Conservation (phyloP, 2,888 invertebrate genomes). For the Lamproptera curius region DNA sequence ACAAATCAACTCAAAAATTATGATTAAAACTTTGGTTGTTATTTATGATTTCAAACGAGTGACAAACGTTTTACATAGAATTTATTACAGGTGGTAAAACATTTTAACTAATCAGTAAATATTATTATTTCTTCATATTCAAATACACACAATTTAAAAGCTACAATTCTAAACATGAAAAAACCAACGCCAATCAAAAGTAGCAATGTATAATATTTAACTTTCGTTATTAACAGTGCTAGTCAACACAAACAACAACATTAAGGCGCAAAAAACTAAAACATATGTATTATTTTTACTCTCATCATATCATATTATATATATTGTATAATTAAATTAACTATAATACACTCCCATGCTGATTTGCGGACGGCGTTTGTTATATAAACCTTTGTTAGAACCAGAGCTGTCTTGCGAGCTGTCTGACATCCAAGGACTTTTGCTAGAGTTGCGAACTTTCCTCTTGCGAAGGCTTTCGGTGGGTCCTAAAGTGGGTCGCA, state of each 20-base stretch:
- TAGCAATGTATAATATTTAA: no score
- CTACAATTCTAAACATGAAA: background rate
- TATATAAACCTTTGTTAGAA: slow-evolving; percentile 57
- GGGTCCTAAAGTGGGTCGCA: slow-evolving; percentile 82
- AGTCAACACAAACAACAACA: background rate
- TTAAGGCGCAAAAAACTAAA: background rate
- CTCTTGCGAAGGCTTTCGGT: slow-evolving; percentile 83
- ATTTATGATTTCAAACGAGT: background rate
- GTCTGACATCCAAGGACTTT: slow-evolving; percentile 71
- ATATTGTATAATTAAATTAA: slow-evolving; percentile 25
- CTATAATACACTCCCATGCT: slow-evolving; percentile 72
- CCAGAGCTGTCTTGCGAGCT: slow-evolving; percentile 68
- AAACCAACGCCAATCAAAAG: background rate
- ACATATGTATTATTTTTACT: background rate
- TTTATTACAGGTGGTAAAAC: slow-evolving; percentile 1
- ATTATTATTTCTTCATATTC: background rate
- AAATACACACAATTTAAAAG: background rate
- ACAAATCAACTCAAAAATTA: no score
- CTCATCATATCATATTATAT: no score
- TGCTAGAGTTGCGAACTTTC: slow-evolving; percentile 70
- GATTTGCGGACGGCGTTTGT: slow-evolving; percentile 68
- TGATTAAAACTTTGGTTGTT: slow-evolving; percentile 17
- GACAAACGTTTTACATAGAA: background rate
- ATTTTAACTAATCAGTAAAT: background rate
- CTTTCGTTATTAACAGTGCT: background rate